These are phyloP conservation scores for Diglossa cyanea DNA, from an alignment of 2,797 vertebrate genomes.

Conservation along the genomic window DNA sequence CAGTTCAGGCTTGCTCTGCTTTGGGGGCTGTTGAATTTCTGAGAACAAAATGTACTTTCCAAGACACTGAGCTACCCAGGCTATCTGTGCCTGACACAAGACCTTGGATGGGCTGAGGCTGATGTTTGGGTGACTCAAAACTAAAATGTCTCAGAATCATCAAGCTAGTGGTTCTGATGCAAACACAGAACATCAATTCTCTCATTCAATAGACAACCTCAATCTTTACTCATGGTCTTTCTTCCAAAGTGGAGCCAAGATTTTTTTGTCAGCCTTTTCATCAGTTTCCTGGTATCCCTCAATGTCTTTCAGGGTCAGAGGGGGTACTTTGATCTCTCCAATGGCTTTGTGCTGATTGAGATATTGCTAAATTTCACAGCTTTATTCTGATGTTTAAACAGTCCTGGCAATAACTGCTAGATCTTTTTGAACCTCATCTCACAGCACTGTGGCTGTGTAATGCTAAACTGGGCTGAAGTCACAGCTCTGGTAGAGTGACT, in stretches of 20 bases:
- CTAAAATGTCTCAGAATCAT: neutral
- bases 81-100: neutral
- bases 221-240: neutral
- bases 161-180: neutral
- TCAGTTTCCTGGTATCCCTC: neutral
- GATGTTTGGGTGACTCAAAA: neutral
- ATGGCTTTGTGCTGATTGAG: neutral
- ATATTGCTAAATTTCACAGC: neutral
- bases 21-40: neutral
- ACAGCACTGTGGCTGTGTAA: neutral
- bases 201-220: neutral
- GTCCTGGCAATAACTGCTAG: neutral
- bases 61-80: neutral
- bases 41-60: neutral
- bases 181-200: neutral
- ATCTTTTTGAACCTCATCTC: neutral
- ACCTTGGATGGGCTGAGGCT: neutral
- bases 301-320: neutral
- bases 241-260: neutral
- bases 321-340: neutral
- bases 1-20: neutral
- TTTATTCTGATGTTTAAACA: neutral
- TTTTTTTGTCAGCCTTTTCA: neutral
- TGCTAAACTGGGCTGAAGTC: neutral
- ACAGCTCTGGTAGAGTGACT: neutral